Evolutionary conservation across 2,113 vertebrate species (phyloP), one percentile per base, ranked within the genome.

Genomic region (Atherinomorus stipes): DNA sequence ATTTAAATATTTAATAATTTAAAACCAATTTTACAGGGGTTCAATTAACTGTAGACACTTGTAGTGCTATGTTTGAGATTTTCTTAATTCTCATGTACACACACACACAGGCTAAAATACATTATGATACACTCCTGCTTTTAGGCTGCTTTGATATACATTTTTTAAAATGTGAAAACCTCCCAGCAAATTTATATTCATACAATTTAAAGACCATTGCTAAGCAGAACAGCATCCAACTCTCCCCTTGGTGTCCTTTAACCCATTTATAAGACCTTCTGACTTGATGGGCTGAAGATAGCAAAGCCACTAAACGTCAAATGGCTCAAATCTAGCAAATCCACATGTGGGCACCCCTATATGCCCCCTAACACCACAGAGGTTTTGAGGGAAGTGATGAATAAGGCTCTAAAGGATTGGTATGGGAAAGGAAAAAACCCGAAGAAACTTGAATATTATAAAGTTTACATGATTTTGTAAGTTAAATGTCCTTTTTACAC

Each of bases 1-100:
- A 67, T 23, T 74, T 47, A 31, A 6, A 51, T 12, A 38, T 47
- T 23, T 70, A 4, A 37, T 68, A 34, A 56, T 72, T 71, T 38
- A 61, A 63, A 77, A 73, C 19, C 13, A 53, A 16, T 51, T 74
- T 69, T 64, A 74, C 34, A 66, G 9, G 3, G 53, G 11, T 67
- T 72, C 11, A 18, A 54, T 76, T 13, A 57, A 22, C 5, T 67
- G 9, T 18, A 63, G 47, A 78, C 15, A 64, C 13, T 51, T 28
- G 11, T 42, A n/a, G 40, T 42, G 12, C 5, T 37, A 37, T 42
- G 12, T 47, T 47, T 9, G 50, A 19, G 11, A 23, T 7, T 52
- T 49, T 38, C 34, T 49, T 2, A 40, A 21, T 47, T 26, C 22
- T 4, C 28, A 53, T 26, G 31, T 22, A 5, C 25, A n/a, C 1